These are phyloP conservation scores for Corythornis cristatus DNA, from an alignment of 2,113 vertebrate species.

Conservation along the genomic window DNA sequence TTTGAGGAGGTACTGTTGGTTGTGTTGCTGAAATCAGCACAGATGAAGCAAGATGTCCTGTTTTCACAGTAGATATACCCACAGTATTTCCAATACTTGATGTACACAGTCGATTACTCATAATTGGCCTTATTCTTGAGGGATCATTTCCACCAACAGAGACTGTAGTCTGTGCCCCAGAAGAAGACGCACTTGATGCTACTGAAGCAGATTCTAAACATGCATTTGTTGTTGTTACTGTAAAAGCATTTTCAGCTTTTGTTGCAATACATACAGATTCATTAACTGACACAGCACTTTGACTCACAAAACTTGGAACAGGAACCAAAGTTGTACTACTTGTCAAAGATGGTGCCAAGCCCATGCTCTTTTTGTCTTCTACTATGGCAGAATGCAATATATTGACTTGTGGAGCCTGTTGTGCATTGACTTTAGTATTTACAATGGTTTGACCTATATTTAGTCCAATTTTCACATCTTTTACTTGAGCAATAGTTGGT, in stretches of 20 bases:
- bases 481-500: slow-evolving; percentile 80
- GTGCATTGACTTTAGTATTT: slow-evolving; percentile 71
- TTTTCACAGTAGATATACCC: slow-evolving; percentile 84
- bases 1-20: slow-evolving; percentile 66
- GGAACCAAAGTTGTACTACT: slow-evolving; percentile 49
- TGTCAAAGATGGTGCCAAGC: slow-evolving; percentile 40
- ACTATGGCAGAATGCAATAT: slow-evolving; percentile 74
- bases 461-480: slow-evolving; percentile 83
- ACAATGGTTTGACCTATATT: slow-evolving; percentile 81
- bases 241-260: slow-evolving; percentile 60
- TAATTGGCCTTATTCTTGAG: slow-evolving; percentile 67
- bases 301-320: slow-evolving; percentile 58
- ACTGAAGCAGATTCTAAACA: slow-evolving; percentile 62
- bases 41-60: slow-evolving; percentile 86
- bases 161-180: slow-evolving; percentile 46
- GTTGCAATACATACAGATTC: slow-evolving; percentile 54
- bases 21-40: slow-evolving; percentile 81
- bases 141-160: slow-evolving; percentile 67
- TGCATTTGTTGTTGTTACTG: slow-evolving; percentile 52
- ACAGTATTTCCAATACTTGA: slow-evolving; percentile 75
- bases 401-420: slow-evolving; percentile 75
- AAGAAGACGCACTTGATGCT: slow-evolving; percentile 37
- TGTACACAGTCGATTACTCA: slow-evolving; percentile 58
- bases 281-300: slow-evolving; percentile 48
- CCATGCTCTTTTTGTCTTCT: slow-evolving; percentile 62